A percentile compares a stretch with the other conserved stretches of the same genome.
These are phyloP conservation scores for Torymus auratus DNA, from an alignment of 2,888 invertebrate genomes.

Conservation along the genomic window DNA sequence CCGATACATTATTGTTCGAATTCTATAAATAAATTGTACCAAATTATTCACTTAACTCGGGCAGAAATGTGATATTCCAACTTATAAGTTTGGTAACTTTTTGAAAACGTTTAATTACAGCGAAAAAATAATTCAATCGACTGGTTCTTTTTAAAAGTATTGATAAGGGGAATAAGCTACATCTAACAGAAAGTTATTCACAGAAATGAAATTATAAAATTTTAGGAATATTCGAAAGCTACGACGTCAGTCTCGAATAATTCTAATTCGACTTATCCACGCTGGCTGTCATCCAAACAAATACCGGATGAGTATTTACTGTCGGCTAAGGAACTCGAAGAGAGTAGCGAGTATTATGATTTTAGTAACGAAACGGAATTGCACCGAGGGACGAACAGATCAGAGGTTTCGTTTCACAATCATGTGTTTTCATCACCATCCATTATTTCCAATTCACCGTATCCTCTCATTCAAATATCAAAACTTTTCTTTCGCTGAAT, in stretches of 20 bases:
- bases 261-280: constrained; percentile 69
- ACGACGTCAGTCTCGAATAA: constrained; percentile 66
- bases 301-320: constrained; percentile 86
- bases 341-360: constrained; percentile 55
- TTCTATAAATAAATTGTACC: too few relatives aligned
- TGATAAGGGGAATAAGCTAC: not conserved
- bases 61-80: too few relatives aligned
- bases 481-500: not conserved
- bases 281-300: constrained; percentile 83
- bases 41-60: too few relatives aligned
- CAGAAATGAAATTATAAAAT: constrained; percentile 12
- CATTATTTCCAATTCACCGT: too few relatives aligned
- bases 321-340: constrained; percentile 52
- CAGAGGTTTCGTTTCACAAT: constrained; percentile 46
- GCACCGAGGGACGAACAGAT: constrained; percentile 42
- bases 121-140: too few relatives aligned
- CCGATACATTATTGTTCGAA: too few relatives aligned
- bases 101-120: too few relatives aligned
- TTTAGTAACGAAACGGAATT: constrained; percentile 52
- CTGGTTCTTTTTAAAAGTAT: too few relatives aligned
- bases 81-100: too few relatives aligned
- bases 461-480: too few relatives aligned
- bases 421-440: not conserved
- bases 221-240: constrained; percentile 72
- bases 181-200: not conserved